Percentiles rank a stretch among this genome's conserved stretches.
These are phyloP conservation scores for Hippocampus guttulatus DNA, from an alignment of 2,113 vertebrate genomes.

Conservation along the genomic window DNA sequence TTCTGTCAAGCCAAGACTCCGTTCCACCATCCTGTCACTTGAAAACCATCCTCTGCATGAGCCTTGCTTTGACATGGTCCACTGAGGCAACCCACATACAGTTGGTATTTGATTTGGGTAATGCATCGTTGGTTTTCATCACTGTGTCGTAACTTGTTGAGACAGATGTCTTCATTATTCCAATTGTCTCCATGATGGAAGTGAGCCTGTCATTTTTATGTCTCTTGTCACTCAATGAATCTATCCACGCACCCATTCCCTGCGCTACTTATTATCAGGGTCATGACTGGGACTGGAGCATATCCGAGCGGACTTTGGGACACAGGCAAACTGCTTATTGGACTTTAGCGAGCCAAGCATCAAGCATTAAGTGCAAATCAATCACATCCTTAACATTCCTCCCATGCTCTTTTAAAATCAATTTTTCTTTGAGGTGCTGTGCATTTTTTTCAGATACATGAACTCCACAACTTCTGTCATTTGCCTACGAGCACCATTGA, in stretches of 20 bases:
- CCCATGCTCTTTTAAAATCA: neutral
- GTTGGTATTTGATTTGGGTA: neutral
- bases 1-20: slow-evolving; percentile 14
- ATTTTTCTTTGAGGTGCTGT: neutral
- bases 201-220: neutral
- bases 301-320: no score
- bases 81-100: slow-evolving; percentile 33
- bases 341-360: no score
- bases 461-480: neutral
- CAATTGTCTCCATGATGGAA: neutral
- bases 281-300: no score
- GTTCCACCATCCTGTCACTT: slow-evolving; percentile 27
- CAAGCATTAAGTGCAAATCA: no score
- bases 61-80: slow-evolving; percentile 31
- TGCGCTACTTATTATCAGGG: no score
- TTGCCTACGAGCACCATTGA: neutral
- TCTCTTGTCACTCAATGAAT: no score
- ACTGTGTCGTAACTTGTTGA: neutral
- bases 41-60: slow-evolving; percentile 43
- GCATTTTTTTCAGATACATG: slow-evolving; percentile 6
- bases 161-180: neutral
- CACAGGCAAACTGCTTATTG: no score
- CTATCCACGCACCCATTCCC: no score
- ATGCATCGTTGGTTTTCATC: neutral
- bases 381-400: neutral